These are phyloP conservation scores for Mycogona germanica DNA, from an alignment of 2,888 invertebrate genomes.

Conservation along the genomic window DNA sequence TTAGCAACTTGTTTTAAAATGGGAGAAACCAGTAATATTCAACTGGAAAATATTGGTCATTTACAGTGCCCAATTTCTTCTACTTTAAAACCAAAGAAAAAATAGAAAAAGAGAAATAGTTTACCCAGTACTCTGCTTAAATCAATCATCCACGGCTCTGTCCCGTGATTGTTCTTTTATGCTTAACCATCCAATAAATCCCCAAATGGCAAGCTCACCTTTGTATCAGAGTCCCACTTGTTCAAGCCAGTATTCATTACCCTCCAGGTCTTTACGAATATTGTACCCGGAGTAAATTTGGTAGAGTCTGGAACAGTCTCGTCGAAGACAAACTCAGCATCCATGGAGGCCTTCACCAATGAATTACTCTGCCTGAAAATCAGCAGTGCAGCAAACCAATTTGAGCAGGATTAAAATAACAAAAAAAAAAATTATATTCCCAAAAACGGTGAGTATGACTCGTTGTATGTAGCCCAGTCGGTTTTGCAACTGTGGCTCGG, in stretches of 20 bases:
- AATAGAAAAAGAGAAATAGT: no score
- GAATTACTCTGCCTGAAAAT: no score
- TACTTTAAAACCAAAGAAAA: no score
- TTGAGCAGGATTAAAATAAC: no score
- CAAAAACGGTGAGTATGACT: no score
- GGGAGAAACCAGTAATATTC: no score
- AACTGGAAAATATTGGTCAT: no score
- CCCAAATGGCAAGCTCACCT: conserved; percentile 23
- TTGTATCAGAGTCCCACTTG: conserved; percentile 30
- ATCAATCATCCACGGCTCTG: not conserved
- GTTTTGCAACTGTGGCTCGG: no score
- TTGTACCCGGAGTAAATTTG: conserved; percentile 28
- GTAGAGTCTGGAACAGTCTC: conserved; percentile 32
- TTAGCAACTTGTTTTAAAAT: not conserved
- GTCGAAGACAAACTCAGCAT: conserved; percentile 30
- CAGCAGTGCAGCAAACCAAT: no score
- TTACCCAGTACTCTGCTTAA: not conserved
- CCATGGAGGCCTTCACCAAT: conserved; percentile 17
- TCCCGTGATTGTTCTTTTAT: not conserved
- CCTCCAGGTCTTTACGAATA: conserved; percentile 32
- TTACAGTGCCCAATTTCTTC: not conserved
- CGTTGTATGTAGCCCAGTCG: no score
- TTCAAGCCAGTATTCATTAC: conserved; percentile 32
- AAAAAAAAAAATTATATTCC: no score
- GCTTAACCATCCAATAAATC: no score